phyloP scores from a whole-genome alignment of 2,888 invertebrate genomes.

The Drosophila borealis region DNA sequence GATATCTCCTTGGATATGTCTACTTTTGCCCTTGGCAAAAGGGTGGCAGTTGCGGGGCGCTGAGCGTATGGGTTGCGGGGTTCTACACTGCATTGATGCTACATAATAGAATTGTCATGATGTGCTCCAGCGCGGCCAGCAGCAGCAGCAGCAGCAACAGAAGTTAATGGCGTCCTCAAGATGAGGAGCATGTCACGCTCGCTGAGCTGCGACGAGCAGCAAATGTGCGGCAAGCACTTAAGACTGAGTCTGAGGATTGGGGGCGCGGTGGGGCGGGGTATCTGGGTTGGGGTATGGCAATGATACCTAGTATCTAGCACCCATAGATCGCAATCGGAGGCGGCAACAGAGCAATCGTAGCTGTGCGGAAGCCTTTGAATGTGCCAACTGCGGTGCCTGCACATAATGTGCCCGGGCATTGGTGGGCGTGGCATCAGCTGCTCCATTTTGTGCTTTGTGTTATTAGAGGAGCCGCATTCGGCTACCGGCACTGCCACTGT shows the following conservation, averaged over 20 bases:
- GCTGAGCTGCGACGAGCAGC: constrained; percentile 72
- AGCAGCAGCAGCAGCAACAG: constrained; percentile 35
- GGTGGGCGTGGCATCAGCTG: constrained; percentile 32
- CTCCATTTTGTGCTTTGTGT: constrained; percentile 5
- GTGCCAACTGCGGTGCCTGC: constrained; percentile 38
- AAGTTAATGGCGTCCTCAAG: constrained; percentile 64
- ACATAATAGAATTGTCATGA: constrained; percentile 65
- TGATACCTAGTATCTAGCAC: constrained; percentile 25
- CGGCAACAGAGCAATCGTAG: constrained; percentile 8
- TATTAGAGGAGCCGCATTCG: constrained; percentile 4
- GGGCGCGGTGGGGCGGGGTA: not conserved
- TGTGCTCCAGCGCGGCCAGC: constrained; percentile 64
- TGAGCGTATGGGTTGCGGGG: constrained; percentile 26
- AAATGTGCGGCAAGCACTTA: constrained; percentile 66
- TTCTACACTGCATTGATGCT: constrained; percentile 54
- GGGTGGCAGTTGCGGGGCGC: not conserved
- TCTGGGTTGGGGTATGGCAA: constrained; percentile 4
- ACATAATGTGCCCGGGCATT: constrained; percentile 44
- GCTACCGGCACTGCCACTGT: too few relatives aligned
- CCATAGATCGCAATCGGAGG: constrained; percentile 30
- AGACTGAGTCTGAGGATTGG: constrained; percentile 6
- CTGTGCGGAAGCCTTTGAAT: constrained; percentile 40
- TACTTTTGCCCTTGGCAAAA: constrained; percentile 42
- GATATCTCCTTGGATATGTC: constrained; percentile 23
- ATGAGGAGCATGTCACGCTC: constrained; percentile 78